Percentiles rank a stretch among this genome's conserved stretches.
Conservation (phyloP, 2,797 vertebrate genomes). For the Varecia variegata region DNA sequence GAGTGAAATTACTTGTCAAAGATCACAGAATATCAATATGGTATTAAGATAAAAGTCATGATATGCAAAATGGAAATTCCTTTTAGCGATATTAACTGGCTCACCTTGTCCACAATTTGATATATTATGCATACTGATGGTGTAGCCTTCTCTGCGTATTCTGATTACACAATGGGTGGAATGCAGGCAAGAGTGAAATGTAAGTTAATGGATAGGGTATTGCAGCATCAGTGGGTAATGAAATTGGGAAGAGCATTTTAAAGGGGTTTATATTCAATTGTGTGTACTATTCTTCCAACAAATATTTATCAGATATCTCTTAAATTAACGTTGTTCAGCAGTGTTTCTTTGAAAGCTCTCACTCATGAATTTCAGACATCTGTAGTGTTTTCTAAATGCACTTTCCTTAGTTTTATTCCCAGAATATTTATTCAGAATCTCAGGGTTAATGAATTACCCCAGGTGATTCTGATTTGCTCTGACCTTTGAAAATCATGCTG, state of each 20-base stretch:
- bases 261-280: neutral
- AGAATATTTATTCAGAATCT: neutral
- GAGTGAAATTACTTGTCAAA: constrained; percentile 29
- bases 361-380: neutral
- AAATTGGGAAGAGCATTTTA: neutral
- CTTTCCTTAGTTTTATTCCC: neutral
- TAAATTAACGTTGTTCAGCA: neutral
- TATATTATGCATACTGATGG: neutral
- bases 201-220: neutral
- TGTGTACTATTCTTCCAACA: neutral
- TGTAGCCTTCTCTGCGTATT: neutral
- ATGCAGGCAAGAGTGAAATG: neutral
- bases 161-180: neutral
- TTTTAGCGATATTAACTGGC: constrained; percentile 1
- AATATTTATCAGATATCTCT: neutral
- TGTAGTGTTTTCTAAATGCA: neutral
- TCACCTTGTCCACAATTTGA: constrained; percentile 21
- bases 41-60: constrained; percentile 32
- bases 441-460: neutral
- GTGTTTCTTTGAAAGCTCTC: neutral
- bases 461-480: neutral
- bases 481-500: neutral
- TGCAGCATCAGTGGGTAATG: neutral
- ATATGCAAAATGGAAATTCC: constrained; percentile 42
- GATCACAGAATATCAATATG: constrained; percentile 27